Evolutionary conservation across 2,888 invertebrate genomes (phyloP).

Genomic region (Ceramica pisi): DNA sequence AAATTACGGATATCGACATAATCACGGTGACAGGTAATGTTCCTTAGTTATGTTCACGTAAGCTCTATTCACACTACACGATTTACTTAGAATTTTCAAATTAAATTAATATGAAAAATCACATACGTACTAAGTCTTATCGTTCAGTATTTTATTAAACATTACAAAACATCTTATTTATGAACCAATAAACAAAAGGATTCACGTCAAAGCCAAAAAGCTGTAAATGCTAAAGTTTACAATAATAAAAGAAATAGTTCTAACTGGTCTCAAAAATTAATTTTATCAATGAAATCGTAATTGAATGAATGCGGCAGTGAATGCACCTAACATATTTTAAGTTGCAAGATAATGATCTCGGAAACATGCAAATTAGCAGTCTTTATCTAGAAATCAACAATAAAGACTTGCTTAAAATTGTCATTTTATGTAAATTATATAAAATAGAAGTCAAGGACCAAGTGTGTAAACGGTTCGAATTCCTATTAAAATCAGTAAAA

Average conservation of each 20-base stretch:
- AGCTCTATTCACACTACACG: constrained; percentile 26
- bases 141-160: background rate
- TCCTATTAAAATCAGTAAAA: background rate
- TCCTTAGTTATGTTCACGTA: background rate
- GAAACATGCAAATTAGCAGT: constrained; percentile 2
- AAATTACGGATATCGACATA: too few species aligned
- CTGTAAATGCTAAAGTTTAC: background rate
- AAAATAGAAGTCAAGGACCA: background rate
- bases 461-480: background rate
- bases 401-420: background rate
- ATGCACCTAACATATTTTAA: constrained; percentile 20
- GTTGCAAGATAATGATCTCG: background rate
- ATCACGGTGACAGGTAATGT: too few species aligned
- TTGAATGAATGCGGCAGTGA: constrained; percentile 5
- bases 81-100: background rate
- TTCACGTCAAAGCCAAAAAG: too few species aligned
- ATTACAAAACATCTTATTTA: too few species aligned
- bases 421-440: constrained; percentile 3
- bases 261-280: background rate
- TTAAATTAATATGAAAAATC: too few species aligned
- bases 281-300: constrained; percentile 15
- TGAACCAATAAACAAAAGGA: background rate
- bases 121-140: too few species aligned
- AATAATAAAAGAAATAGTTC: background rate
- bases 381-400: constrained; percentile 18